Percentiles rank a stretch among this genome's conserved stretches.
phyloP scores from a whole-genome alignment of 2,888 invertebrate species.

The Allophyes oxyacanthae region DNA sequence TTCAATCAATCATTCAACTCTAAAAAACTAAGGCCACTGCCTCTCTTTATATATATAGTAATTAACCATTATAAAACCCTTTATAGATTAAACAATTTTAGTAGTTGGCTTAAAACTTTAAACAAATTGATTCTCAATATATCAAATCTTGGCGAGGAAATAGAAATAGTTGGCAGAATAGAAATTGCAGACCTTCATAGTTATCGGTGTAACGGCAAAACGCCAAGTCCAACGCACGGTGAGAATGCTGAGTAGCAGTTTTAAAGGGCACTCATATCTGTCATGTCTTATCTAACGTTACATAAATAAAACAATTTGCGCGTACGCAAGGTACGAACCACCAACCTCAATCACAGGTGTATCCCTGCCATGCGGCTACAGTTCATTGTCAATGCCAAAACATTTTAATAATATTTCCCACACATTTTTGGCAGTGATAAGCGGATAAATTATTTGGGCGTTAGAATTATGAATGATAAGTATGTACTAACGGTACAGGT shows the following conservation, averaged over 20 bases:
- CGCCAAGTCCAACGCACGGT: conserved; percentile 68
- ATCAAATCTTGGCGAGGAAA: conserved; percentile 68
- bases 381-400: conserved; percentile 43
- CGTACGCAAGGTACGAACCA: conserved; percentile 15
- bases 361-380: conserved; percentile 12
- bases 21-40: too few relatives aligned
- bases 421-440: conserved; percentile 46
- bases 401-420: conserved; percentile 28
- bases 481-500: conserved; percentile 81
- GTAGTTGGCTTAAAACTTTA: too few relatives aligned
- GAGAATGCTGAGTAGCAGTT: conserved; percentile 46
- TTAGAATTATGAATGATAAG: conserved; percentile 46
- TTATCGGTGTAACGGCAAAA: conserved; percentile 65
- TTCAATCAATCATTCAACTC: too few relatives aligned
- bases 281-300: conserved; percentile 30
- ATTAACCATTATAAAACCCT: too few relatives aligned
- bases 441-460: conserved; percentile 39
- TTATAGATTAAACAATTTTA: too few relatives aligned
- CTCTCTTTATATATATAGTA: too few relatives aligned
- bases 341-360: conserved; percentile 22
- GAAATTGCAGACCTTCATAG: conserved; percentile 72
- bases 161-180: conserved; percentile 77
- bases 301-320: conserved; percentile 21
- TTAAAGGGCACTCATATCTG: conserved; percentile 47
- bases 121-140: conserved; percentile 61